These are phyloP conservation scores for Mormoops blainvillei DNA, from an alignment of 2,113 vertebrate genomes.

Conservation along the genomic window DNA sequence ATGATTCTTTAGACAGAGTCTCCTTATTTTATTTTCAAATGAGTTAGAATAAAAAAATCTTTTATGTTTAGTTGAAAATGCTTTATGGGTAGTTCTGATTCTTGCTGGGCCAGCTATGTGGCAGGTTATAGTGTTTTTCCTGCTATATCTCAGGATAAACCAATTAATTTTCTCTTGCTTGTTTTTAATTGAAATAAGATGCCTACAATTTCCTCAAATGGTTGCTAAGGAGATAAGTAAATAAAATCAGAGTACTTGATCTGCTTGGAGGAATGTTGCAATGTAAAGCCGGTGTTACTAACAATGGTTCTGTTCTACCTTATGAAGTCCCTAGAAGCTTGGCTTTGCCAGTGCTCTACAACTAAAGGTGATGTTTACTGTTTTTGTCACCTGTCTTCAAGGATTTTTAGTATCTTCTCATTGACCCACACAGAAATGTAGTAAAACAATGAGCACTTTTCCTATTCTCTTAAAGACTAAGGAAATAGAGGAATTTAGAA, in stretches of 20 bases:
- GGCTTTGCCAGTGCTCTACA: not conserved
- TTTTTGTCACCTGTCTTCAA: not conserved
- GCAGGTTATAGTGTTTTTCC: not conserved
- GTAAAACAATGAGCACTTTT: not conserved
- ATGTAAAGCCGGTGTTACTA: not conserved
- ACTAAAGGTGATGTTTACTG: not conserved
- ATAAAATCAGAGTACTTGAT: not conserved
- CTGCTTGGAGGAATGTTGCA: not conserved
- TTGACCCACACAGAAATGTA: not conserved
- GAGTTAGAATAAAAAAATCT: slow-evolving; percentile 1
- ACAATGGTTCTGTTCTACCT: not conserved
- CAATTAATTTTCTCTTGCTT: not conserved
- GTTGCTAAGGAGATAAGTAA: not conserved
- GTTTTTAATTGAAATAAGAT: slow-evolving; percentile 18
- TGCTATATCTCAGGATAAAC: not conserved
- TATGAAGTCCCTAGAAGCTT: not conserved
- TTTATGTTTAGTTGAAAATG: not conserved
- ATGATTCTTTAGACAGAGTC: not conserved
- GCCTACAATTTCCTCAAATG: not conserved
- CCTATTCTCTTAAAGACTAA: slow-evolving; percentile 12
- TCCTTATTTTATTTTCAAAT: slow-evolving; percentile 21
- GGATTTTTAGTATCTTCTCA: not conserved
- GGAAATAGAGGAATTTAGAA: not conserved
- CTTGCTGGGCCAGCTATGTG: not conserved
- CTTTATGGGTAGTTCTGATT: not conserved